Conservation (phyloP, 2,113 vertebrate genomes). For the Oceanites oceanicus region DNA sequence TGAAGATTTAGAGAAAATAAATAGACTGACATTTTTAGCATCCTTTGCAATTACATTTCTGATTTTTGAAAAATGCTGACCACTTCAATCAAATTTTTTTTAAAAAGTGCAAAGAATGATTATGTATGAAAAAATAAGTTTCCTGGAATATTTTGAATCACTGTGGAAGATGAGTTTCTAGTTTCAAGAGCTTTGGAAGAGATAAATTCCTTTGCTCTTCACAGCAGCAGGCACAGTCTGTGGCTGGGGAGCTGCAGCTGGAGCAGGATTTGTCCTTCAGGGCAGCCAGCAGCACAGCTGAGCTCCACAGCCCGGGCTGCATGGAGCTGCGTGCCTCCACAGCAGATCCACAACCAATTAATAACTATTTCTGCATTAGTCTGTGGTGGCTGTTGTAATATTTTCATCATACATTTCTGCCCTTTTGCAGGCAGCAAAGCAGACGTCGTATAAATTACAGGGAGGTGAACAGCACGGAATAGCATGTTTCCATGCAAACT, state of each 20-base stretch:
- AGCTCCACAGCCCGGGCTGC: background rate
- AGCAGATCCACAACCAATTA: background rate
- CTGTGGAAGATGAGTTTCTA: background rate
- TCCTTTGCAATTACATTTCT: background rate
- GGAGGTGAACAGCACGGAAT: background rate
- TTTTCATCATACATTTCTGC: background rate
- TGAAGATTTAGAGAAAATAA: background rate
- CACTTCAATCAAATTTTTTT: background rate
- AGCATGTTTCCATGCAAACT: background rate
- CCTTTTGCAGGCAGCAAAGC: background rate
- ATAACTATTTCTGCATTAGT: background rate
- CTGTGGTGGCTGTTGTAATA: background rate
- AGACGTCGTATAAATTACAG: fast-evolving
- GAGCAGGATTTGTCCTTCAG: background rate
- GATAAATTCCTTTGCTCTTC: background rate
- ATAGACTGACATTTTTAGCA: background rate
- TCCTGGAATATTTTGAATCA: background rate
- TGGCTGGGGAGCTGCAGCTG: background rate
- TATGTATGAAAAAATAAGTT: background rate
- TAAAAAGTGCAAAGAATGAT: background rate
- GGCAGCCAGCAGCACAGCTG: background rate
- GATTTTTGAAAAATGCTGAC: background rate
- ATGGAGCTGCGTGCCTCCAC: background rate
- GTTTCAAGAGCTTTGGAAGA: background rate
- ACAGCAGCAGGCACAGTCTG: background rate